Conservation (phyloP, 2,888 invertebrate genomes). For the Biston betularia region DNA sequence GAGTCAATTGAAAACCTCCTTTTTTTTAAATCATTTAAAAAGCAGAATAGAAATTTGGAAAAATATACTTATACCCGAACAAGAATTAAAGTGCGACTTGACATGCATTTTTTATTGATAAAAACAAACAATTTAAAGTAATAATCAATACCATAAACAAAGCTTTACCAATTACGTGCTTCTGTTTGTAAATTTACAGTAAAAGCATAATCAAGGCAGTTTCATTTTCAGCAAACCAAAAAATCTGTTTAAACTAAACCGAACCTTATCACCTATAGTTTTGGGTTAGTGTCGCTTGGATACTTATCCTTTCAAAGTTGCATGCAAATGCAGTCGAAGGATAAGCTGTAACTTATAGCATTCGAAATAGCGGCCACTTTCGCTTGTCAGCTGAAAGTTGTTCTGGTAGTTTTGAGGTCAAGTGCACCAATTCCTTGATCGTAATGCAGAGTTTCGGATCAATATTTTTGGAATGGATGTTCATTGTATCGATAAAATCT, state of each 20-base stretch:
- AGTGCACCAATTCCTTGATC: constrained; percentile 56
- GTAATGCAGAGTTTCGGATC: neutral
- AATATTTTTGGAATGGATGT: neutral
- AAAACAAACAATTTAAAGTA: neutral
- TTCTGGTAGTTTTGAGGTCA: constrained; percentile 57
- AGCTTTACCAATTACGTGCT: neutral
- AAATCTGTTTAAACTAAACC: neutral
- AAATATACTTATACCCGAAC: no score
- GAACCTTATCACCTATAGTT: neutral
- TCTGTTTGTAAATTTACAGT: constrained; percentile 7
- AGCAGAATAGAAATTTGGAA: no score
- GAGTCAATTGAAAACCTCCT: no score
- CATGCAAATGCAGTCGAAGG: constrained; percentile 36
- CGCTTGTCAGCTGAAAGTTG: constrained; percentile 42
- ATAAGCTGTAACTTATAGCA: constrained; percentile 40
- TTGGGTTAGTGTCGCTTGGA: neutral
- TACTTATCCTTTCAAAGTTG: constrained; percentile 31
- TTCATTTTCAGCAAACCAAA: constrained; percentile 1
- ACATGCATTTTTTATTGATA: neutral
- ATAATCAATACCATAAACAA: neutral
- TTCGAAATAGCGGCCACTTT: constrained; percentile 42
- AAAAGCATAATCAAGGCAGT: constrained; percentile 3
- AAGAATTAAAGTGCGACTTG: no score
- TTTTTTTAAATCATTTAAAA: no score
- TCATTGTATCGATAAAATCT: neutral